Evolutionary conservation across 2,797 vertebrate species (phyloP), one percentile per base, ranked within the genome.

Genomic region (Melanogrammus aeglefinus): DNA sequence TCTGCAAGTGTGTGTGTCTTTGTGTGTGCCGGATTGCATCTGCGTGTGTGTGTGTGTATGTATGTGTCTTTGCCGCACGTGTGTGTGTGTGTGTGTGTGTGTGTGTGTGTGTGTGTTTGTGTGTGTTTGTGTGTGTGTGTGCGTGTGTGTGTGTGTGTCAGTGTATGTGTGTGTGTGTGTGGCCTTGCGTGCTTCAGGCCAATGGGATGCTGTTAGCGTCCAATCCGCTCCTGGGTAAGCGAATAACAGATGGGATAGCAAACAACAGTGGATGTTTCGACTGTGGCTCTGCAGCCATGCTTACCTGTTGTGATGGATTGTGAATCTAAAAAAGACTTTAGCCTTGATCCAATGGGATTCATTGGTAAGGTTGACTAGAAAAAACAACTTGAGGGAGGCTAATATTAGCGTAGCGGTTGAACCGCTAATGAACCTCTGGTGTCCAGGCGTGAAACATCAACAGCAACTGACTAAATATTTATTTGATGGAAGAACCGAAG

Each of bases 241-340:
- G 16, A 57, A 14, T 57, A 21, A 7, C 21, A 24, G 7, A 63
- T 21, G 57, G 57, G 78, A 85, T 41, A 33, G 76, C 76, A 27
- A 10, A 33, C 16, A 2, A 33, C 0, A 1, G 70, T 72, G 76
- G 33, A 70, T 80, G 76, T 85, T 87, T 81, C 75, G 74, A 77
- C 76, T 14, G 72, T 1, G 24, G 72, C n/a, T 75, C 78, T 73
- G 44, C 77, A 70, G 47, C 70, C 51, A 27, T n/a, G 44, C 63
- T 74, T n/a, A n/a, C 57, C 1, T 1, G 36, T 44, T 83, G 84
- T 80, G 73, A 77, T 4, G 83, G 83, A 86, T 88, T 87, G 85
- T 79, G 78, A 83, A 78, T 78, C 80, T 82, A 85, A 84, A 88
- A 90, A 81, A 88, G 82, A 82, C 31, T 36, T 72, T 18, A 38